Base-by-base conservation (phyloP, 1,140 invertebrate species). In the Dendrolimus kikuchii region DNA sequence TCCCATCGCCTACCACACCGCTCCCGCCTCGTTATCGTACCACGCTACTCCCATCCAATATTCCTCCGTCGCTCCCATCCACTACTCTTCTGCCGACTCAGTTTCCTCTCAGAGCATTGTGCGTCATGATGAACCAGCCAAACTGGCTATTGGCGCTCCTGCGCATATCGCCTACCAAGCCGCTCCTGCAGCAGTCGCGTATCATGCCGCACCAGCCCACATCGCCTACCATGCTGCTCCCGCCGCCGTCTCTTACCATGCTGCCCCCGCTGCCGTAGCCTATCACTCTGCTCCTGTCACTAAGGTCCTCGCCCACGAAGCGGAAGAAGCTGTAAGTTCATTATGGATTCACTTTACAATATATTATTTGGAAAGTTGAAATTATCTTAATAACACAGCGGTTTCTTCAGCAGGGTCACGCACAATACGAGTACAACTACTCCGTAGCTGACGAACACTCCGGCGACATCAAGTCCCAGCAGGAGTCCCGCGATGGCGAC, bases 401-500 rank as follows among this genome's bases (percentile, higher is more conserved):
- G 10, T 6, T 54, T 39, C n/a, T 52, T 37, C 46, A 40, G 42
- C 75, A 88, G 66, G 74, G 79, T 38, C 80, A 86, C 55, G 68
- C 74, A 39, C 63, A 61, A 53, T 72, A 72, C 55, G 65, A 72
- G 46, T 74, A 63, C 66, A 69, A 83, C 6, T 88, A 89, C 74
- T 81, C 78, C 53, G 85, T 88, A 8, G 78, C 87, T 45, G 88
- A 89, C 66, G 74, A 74, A 38, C 83, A 89, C 62, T 86, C 88
- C 55, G 86, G 87, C 46, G 88, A 89, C 71, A 76, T 83, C 66
- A 89, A 89, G 73, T 81, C 77, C 51, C 88, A 90, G 62, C 82
- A 88, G 63, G 88, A 90, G 74, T 70, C 71, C 55, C 77, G 88
- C 59, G 87, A 89, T 60, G 88, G 89, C 46, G 88, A 88, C 58